These are phyloP conservation scores for Orchestia grillus DNA, from an alignment of 1,140 invertebrate genomes.

Conservation along the genomic window DNA sequence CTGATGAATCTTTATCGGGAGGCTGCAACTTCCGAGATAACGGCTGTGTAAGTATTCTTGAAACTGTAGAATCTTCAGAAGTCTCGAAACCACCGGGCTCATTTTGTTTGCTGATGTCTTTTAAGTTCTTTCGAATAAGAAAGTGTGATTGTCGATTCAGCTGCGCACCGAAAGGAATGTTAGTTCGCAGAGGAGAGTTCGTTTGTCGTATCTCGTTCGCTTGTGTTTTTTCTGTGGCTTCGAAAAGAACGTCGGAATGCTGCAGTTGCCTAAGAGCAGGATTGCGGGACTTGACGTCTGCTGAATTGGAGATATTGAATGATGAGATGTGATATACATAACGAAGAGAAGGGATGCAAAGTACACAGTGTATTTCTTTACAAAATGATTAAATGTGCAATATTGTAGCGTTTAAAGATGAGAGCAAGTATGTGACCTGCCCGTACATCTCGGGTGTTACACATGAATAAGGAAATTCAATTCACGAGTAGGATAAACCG, in stretches of 20 bases:
- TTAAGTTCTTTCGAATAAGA: background rate
- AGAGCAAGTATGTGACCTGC: no score
- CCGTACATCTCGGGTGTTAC: background rate
- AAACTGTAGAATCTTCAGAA: background rate
- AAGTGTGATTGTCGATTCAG: background rate
- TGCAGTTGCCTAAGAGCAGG: slow-evolving; percentile 7
- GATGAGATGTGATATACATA: background rate
- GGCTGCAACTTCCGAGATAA: background rate
- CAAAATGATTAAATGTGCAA: background rate
- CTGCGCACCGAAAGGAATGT: slow-evolving; percentile 28
- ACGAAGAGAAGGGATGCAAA: background rate
- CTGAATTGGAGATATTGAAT: slow-evolving; percentile 9
- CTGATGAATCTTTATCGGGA: background rate
- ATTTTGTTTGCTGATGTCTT: background rate
- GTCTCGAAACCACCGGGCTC: background rate
- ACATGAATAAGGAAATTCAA: background rate
- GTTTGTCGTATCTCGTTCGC: background rate
- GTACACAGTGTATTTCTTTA: background rate
- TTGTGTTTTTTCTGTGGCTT: background rate
- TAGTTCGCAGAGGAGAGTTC: background rate
- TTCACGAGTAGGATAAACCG: background rate
- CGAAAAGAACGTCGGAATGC: background rate
- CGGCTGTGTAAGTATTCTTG: background rate
- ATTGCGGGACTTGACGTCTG: background rate
- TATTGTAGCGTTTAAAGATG: background rate